Evolutionary conservation across 2,888 invertebrate species (phyloP), one percentile per base, ranked within the genome.

Genomic region (Nebria brevicollis): DNA sequence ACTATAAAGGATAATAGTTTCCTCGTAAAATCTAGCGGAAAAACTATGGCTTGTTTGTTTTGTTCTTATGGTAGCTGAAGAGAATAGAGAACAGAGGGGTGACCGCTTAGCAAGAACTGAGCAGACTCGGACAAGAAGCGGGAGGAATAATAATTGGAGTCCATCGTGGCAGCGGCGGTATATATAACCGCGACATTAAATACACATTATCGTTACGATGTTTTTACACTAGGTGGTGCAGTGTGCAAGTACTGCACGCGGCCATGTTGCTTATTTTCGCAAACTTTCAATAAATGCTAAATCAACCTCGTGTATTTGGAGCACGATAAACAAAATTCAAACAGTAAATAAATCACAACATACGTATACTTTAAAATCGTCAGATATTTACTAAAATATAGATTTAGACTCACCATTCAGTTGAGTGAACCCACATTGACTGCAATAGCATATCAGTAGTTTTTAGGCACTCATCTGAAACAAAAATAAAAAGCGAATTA

Each of bases 121-220:
- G 70, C 26, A 70, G 70, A 15, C 54, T 54, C 54, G 54, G 54
- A 54, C 54, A 54, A 54, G 54, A 54, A 54, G 54, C 54, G 54
- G 54, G 54, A 54, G 54, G 54, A 54, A 54, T 54, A 54, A 54
- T 70, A 70, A 70, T 70, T 70, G 70, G 10, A 70, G 70, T 70
- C 70, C 70, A 70, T 70, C 20, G 70, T 34, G 70, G 70, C 34
- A 70, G 26, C 70, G 1, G 25, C 73, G 20, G 73, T 66, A 43
- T 54, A 25, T 73, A 64, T n/a, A 73, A 64, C 34, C 78, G 42
- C 78, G 72, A 42, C 78, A 78, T 78, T 78, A 78, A 78, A 78
- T 78, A 73, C 78, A 78, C 78, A 78, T 78, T 78, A 78, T 78
- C 78, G 78, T 78, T 78, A 78, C 78, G 41, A 15, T 66, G 54